Conservation (phyloP, 2,888 invertebrate genomes). For the Acleris laterana region DNA sequence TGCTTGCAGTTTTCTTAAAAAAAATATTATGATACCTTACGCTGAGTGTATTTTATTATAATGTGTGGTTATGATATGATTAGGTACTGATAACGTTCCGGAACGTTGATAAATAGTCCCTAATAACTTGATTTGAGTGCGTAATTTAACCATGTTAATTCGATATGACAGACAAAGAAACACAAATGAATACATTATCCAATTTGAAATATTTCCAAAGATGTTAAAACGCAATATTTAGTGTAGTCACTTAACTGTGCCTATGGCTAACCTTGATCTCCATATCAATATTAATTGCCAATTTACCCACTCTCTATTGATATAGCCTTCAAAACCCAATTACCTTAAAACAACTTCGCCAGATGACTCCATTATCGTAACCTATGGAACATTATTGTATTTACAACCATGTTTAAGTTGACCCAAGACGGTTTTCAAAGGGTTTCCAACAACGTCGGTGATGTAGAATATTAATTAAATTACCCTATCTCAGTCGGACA, state of each 20-base stretch:
- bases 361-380: conserved; percentile 23
- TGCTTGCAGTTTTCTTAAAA: too few relatives aligned
- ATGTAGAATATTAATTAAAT: conserved; percentile 45
- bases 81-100: too few relatives aligned
- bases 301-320: background rate
- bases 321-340: conserved; percentile 14
- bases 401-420: conserved; percentile 39
- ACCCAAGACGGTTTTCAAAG: conserved; percentile 40
- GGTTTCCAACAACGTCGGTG: conserved; percentile 37
- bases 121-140: too few relatives aligned
- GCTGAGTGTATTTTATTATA: too few relatives aligned
- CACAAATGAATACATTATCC: too few relatives aligned
- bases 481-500: conserved; percentile 42
- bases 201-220: too few relatives aligned
- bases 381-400: conserved; percentile 20
- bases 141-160: too few relatives aligned
- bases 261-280: conserved; percentile 1
- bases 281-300: background rate
- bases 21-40: too few relatives aligned
- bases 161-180: too few relatives aligned
- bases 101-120: too few relatives aligned
- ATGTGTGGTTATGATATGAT: too few relatives aligned
- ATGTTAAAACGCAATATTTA: too few relatives aligned
- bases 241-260: background rate
- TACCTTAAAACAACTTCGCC: conserved; percentile 14